These are phyloP conservation scores for Temnothorax rugatulus DNA, from an alignment of 2,888 invertebrate genomes.

Conservation along the genomic window DNA sequence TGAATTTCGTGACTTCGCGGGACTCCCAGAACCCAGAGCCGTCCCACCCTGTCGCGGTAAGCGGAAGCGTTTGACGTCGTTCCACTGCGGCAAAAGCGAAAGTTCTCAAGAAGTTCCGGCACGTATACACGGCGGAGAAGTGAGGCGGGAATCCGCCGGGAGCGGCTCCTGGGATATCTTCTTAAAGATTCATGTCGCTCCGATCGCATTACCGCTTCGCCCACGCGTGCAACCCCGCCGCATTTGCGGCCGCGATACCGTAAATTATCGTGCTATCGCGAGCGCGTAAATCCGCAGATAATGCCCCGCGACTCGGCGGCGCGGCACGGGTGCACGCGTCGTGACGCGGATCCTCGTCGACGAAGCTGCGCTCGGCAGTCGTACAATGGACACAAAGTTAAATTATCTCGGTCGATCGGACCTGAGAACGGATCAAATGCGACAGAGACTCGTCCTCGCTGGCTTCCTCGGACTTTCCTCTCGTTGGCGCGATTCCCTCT, in stretches of 20 bases:
- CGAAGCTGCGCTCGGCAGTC: not conserved
- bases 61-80: conserved; percentile 39
- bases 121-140: conserved; percentile 27
- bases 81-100: conserved; percentile 49
- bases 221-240: not conserved
- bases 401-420: not conserved
- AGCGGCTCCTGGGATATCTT: not conserved
- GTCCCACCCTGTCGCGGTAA: not conserved
- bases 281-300: conserved; percentile 20
- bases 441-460: no score
- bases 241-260: conserved; percentile 1
- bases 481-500: conserved; percentile 1
- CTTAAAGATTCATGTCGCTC: conserved; percentile 43
- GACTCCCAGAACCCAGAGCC: not conserved
- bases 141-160: not conserved
- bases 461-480: conserved; percentile 8
- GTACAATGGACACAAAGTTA: not conserved
- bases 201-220: conserved; percentile 26
- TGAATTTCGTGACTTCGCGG: not conserved
- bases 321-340: not conserved
- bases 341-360: not conserved
- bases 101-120: conserved; percentile 50
- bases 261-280: conserved; percentile 42
- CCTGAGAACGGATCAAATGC: not conserved
- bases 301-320: not conserved